phyloP scores from a whole-genome alignment of 2,888 invertebrate species.

The Baccha elongata region DNA sequence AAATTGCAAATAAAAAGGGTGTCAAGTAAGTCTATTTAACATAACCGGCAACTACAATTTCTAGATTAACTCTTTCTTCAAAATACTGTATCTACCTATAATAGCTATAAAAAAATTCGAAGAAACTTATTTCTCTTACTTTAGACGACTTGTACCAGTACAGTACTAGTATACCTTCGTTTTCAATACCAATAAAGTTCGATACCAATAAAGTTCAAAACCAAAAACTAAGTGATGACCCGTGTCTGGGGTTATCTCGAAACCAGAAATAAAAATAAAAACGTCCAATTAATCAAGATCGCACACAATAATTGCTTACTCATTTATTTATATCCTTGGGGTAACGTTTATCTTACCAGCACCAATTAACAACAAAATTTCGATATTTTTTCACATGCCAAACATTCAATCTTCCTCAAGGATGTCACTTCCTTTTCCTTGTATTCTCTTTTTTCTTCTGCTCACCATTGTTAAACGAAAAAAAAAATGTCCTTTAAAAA shows the following conservation, averaged over 20 bases:
- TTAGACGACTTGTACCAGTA: too few species aligned
- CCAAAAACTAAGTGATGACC: background rate
- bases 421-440: conserved; percentile 17
- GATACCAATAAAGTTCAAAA: too few species aligned
- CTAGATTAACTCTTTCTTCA: too few species aligned
- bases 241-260: background rate
- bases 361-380: conserved; percentile 67
- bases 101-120: too few species aligned
- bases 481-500: background rate
- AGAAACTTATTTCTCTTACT: too few species aligned
- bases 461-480: too few species aligned
- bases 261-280: background rate
- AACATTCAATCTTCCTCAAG: conserved; percentile 65
- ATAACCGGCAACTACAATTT: too few species aligned
- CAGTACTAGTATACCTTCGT: too few species aligned
- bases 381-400: conserved; percentile 52
- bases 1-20: too few species aligned
- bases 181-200: too few species aligned
- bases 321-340: conserved; percentile 59
- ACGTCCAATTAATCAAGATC: conserved; percentile 62
- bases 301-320: conserved; percentile 58
- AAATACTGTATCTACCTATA: too few species aligned
- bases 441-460: background rate
- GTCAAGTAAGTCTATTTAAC: too few species aligned
- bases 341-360: conserved; percentile 54